Conservation (phyloP, 2,888 invertebrate genomes). For the Temnothorax ravouxi region DNA sequence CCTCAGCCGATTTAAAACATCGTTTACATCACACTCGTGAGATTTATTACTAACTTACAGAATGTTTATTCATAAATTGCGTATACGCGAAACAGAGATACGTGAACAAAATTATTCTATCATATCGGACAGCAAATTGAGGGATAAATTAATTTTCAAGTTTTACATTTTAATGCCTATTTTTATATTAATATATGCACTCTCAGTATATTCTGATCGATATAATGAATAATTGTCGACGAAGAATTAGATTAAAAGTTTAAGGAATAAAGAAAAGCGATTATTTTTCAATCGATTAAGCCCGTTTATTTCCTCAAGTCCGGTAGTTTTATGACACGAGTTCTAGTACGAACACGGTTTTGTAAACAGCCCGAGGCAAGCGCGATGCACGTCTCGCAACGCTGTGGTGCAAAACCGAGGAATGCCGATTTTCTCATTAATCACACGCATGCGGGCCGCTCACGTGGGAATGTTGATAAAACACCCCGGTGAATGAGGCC, state of each 20-base stretch:
- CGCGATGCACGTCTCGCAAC: conserved; percentile 12
- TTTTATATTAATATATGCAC: background rate
- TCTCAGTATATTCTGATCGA: background rate
- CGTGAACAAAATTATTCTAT: background rate
- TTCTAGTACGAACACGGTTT: background rate
- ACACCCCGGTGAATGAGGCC: conserved; percentile 32
- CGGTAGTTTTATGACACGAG: background rate
- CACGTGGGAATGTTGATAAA: conserved; percentile 70
- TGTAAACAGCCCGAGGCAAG: conserved; percentile 6
- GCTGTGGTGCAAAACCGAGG: conserved; percentile 20
- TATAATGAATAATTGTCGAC: background rate
- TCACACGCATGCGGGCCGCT: conserved; percentile 55
- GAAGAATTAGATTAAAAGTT: background rate
- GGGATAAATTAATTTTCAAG: background rate
- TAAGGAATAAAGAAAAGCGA: background rate
- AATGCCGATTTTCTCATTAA: conserved; percentile 70
- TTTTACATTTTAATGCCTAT: background rate
- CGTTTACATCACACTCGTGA: background rate
- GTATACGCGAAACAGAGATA: background rate
- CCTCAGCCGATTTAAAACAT: background rate
- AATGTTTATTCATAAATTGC: conserved; percentile 16
- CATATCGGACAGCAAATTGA: background rate
- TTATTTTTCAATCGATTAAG: background rate
- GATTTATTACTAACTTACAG: conserved; percentile 11
- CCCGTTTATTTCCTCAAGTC: background rate